Percentiles rank a stretch among this genome's conserved stretches.
These are phyloP conservation scores for Neodiprion pinetum DNA, from an alignment of 1,140 invertebrate species.

Conservation along the genomic window DNA sequence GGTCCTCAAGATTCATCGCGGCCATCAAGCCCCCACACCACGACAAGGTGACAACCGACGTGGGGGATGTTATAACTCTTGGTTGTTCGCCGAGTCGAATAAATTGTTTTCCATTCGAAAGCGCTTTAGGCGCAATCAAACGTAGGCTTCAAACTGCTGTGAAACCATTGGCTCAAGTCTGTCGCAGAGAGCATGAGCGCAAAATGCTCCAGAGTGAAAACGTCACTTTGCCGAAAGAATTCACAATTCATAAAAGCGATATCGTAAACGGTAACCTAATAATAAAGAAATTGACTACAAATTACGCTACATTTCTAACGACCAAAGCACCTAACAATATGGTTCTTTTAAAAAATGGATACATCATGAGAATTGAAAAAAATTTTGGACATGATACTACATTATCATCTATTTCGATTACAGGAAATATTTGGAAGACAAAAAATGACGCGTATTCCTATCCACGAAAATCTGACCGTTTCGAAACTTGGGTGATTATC, in stretches of 20 bases:
- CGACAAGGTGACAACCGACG: no score
- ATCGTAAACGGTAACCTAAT: neutral
- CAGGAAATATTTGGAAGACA: no score
- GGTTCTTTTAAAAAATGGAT: neutral
- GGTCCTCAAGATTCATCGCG: no score
- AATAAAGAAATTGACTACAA: neutral
- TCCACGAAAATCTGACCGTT: no score
- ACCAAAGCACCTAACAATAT: neutral
- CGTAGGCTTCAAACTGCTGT: neutral
- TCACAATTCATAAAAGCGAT: neutral
- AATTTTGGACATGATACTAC: neutral
- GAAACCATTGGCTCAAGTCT: conserved; percentile 1
- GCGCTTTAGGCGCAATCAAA: neutral
- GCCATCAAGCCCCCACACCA: no score
- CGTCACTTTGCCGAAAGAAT: neutral
- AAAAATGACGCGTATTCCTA: no score
- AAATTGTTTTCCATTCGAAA: neutral
- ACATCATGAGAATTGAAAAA: neutral
- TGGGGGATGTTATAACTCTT: neutral
- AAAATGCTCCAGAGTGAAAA: neutral
- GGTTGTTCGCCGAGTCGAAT: neutral
- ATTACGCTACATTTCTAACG: neutral
- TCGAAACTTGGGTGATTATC: no score
- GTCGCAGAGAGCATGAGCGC: conserved; percentile 2
- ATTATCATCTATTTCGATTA: neutral